Evolutionary conservation across 2,113 vertebrate species (phyloP).

Genomic region (Loxodonta africana): DNA sequence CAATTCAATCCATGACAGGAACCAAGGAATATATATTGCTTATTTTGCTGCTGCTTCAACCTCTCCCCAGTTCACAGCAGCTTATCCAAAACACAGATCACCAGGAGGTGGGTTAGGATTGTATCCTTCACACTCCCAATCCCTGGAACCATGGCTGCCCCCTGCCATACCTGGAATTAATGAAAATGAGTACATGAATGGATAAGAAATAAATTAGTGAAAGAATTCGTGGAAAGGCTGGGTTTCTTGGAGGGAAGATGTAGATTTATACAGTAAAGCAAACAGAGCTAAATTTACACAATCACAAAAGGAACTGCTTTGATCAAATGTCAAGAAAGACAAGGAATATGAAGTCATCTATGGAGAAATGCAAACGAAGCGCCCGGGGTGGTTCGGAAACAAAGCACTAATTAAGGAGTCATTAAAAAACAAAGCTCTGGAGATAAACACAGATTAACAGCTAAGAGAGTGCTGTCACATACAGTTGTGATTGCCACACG

Average conservation of each 20-base stretch:
- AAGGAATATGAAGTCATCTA: rapidly evolving
- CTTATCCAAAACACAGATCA: rapidly evolving
- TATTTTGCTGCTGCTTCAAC: rapidly evolving
- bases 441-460: neutral
- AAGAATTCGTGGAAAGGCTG: rapidly evolving
- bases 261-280: neutral
- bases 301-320: neutral
- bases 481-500: rapidly evolving
- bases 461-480: rapidly evolving
- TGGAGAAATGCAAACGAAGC: rapidly evolving
- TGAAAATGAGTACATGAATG: rapidly evolving
- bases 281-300: neutral
- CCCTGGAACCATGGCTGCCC: rapidly evolving
- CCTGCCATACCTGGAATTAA: rapidly evolving
- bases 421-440: neutral
- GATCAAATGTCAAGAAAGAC: neutral
- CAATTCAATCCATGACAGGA: too few species aligned
- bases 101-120: rapidly evolving
- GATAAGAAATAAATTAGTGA: rapidly evolving
- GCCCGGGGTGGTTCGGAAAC: neutral
- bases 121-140: rapidly evolving
- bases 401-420: neutral
- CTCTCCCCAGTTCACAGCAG: rapidly evolving
- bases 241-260: neutral
- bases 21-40: neutral